Evolutionary conservation across 1,140 invertebrate genomes (phyloP), one percentile per base, ranked within the genome.

Genomic region (Aphelinus atriplicis): DNA sequence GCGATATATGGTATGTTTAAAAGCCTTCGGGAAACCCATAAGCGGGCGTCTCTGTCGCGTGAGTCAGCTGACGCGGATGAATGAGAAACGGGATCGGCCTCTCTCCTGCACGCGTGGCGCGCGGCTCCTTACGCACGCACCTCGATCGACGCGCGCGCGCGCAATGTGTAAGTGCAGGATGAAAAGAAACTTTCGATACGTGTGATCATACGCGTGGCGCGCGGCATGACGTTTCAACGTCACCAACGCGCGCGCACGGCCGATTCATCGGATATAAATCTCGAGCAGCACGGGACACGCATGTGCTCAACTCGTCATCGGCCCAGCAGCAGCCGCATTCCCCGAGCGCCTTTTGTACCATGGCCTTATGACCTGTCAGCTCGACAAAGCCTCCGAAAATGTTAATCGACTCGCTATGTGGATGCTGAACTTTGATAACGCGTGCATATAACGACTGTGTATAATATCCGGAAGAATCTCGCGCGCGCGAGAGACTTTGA

Each of bases 31-130:
- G 5, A 60, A 43, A 3, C 43, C 1, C 43, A 26, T 6, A 42
- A 47, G 55, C 51, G n/a, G n/a, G 45, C 42, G 9, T 5, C 26
- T 47, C 50, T 62, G 7, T 56, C 50, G 42, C 62, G 26, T 65
- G 62, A 72, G n/a, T 72, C 71, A 71, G 61, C 46, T 55, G 26
- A 42, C n/a, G 46, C 26, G 26, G 62, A 65, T 65, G 71, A 72
- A 72, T 65, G 71, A 72, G 26, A 72, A 72, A 66, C 62, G 55
- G 71, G 62, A 65, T 72, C 55, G 62, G 45, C 47, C 7, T 53
- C n/a, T 10, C 10, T 43, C 57, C 48, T 51, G 47, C 57, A 48
- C 46, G 48, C 3, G 43, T 6, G 45, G 26, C 26, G 26, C 26
- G 26, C 26, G 26, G 26, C 26, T 26, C 26, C 26, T 26, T 26